Conservation (phyloP, 2,888 invertebrate species). For the Limnephilus marmoratus region DNA sequence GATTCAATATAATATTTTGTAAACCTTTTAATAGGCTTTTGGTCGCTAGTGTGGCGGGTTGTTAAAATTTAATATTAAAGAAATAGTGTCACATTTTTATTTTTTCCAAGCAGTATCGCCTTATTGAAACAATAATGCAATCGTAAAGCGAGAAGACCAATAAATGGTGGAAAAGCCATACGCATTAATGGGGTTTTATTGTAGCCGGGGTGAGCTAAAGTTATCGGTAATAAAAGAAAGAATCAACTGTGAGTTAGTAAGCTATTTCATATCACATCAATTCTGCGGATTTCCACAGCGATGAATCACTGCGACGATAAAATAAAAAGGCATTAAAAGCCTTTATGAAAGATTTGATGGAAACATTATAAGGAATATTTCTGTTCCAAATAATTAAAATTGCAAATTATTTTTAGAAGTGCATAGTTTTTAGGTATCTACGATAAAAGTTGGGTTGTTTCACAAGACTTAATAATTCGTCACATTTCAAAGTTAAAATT, state of each 20-base stretch:
- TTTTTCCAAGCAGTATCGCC: neutral
- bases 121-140: constrained; percentile 30
- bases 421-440: too few relatives aligned
- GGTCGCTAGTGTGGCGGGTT: neutral
- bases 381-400: neutral
- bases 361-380: neutral
- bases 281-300: neutral
- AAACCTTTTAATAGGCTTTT: neutral
- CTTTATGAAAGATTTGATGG: neutral
- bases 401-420: neutral
- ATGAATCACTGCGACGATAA: neutral
- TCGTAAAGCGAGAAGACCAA: constrained; percentile 22
- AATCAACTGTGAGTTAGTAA: neutral
- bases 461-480: too few relatives aligned
- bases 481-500: too few relatives aligned
- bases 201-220: neutral
- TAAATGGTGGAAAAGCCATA: constrained; percentile 33
- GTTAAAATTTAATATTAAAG: neutral
- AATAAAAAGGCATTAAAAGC: neutral
- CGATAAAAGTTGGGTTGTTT: too few relatives aligned
- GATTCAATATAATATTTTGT: neutral
- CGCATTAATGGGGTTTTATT: constrained; percentile 39
- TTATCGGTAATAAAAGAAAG: constrained; percentile 33
- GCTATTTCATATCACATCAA: neutral
- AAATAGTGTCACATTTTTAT: neutral